phyloP scores from a whole-genome alignment of 2,113 vertebrate species.

The Symphodus melops region DNA sequence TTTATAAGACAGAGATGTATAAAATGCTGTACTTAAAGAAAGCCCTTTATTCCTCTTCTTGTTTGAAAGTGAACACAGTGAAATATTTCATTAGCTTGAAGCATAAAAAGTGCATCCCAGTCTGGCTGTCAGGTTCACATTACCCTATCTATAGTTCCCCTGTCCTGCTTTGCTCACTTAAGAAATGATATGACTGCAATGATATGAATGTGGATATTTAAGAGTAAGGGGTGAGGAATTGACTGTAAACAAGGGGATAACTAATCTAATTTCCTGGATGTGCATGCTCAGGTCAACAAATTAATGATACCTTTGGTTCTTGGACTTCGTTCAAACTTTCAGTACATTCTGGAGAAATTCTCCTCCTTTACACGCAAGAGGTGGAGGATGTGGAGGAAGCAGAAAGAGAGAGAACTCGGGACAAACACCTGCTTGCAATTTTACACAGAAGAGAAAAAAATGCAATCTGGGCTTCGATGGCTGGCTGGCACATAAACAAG shows the following conservation, averaged over 20 bases:
- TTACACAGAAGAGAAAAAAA: slow-evolving; percentile 66
- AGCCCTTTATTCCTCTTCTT: slow-evolving; percentile 34
- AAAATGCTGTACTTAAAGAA: neutral
- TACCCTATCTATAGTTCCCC: neutral
- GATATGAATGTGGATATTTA: slow-evolving; percentile 43
- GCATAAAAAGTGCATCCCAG: slow-evolving; percentile 51
- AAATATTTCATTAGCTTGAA: slow-evolving; percentile 50
- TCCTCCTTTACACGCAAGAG: slow-evolving; percentile 62
- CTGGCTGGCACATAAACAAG: slow-evolving; percentile 67
- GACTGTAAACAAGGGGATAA: slow-evolving; percentile 48
- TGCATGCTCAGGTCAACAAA: slow-evolving; percentile 56
- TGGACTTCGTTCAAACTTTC: slow-evolving; percentile 60
- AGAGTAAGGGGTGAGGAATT: slow-evolving; percentile 32
- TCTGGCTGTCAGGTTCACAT: slow-evolving; percentile 65
- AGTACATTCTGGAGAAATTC: slow-evolving; percentile 57
- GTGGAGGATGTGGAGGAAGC: slow-evolving; percentile 34
- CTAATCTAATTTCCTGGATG: slow-evolving; percentile 67
- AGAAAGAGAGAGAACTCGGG: slow-evolving; percentile 60
- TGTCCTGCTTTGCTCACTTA: slow-evolving; percentile 7
- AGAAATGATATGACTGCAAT: slow-evolving; percentile 48
- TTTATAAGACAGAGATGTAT: neutral
- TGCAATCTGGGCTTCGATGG: slow-evolving; percentile 64
- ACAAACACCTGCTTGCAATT: slow-evolving; percentile 86
- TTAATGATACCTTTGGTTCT: slow-evolving; percentile 50
- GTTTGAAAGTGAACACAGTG: slow-evolving; percentile 62